Base-by-base conservation (phyloP, 2,113 vertebrate species). In the Callospermophilus lateralis region DNA sequence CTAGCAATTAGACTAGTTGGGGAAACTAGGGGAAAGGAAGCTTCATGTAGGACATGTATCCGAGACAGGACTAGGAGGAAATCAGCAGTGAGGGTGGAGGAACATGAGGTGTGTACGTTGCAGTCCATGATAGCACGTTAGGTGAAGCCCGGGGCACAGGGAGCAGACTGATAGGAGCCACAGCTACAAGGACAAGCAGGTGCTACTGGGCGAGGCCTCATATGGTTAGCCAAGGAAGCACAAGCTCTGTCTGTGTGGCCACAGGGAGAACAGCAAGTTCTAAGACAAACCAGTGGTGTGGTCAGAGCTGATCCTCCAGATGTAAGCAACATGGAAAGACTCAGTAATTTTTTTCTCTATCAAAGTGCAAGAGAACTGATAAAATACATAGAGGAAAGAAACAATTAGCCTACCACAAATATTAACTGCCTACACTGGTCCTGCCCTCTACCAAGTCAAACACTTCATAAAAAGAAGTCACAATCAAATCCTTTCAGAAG, bases 61-160 rank as follows among this genome's bases (percentile, higher is more conserved):
- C 19, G 13, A 65, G 37, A 55, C 17, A 26, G 34, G 12, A 16
- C 13, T 45, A 39, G 22, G 2, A 42, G 72, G 78, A 73, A 95
- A 42, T 45, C 65, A 16, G 24, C n/a, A 83, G 24, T 39, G 17
- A 58, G 28, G 37, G 55, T 15, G 11, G 0, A 37, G 17, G n/a
- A 39, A 58, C 2, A 9, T 20, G 30, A 45, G 16, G 61, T 16
- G 22, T 11, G 6, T 26, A 28, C 24, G 51, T 4, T 61, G 55
- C 53, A 7, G 2, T 6, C 48, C 77, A 19, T 0, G 1, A 26
- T 5, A 22, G 16, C 13, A 9, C 0, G 8, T 19, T 15, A n/a
- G 85, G 34, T 51, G 37, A 9, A 86, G 34, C n/a, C 30, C 16
- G 1, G 86, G 26, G 51, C 72, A 22, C 4, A 4, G 42, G n/a